Percentiles rank a stretch among this genome's conserved stretches.
phyloP scores from a whole-genome alignment of 2,888 invertebrate genomes.

The Phalera bucephala region DNA sequence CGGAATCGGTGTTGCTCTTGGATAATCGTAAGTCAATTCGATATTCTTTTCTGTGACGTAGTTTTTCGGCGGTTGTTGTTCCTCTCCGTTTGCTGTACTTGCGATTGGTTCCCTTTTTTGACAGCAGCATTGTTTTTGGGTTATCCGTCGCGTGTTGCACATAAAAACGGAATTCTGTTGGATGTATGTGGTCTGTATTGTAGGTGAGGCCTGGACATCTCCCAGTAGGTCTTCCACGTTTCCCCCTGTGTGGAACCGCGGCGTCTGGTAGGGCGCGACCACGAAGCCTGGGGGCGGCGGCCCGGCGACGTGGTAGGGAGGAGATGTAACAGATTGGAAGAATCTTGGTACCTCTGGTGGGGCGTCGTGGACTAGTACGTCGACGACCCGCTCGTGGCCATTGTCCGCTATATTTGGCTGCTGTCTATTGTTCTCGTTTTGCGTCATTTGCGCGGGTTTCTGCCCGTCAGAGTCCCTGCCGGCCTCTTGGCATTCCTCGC shows the following conservation, averaged over 20 bases:
- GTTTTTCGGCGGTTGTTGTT: slow-evolving; percentile 52
- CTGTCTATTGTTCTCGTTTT: slow-evolving; percentile 38
- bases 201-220: slow-evolving; percentile 83
- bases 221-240: slow-evolving; percentile 87
- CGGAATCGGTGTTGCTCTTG: slow-evolving; percentile 65
- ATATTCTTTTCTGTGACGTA: slow-evolving; percentile 80
- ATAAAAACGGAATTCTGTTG: slow-evolving; percentile 78
- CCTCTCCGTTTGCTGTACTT: slow-evolving; percentile 29
- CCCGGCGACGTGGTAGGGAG: slow-evolving; percentile 58
- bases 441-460: slow-evolving; percentile 40
- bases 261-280: slow-evolving; percentile 63
- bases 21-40: slow-evolving; percentile 77
- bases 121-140: slow-evolving; percentile 70
- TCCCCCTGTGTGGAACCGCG: slow-evolving; percentile 81
- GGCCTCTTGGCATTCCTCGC: slow-evolving; percentile 68
- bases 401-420: slow-evolving; percentile 55
- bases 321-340: slow-evolving; percentile 70
- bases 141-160: slow-evolving; percentile 72
- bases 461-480: slow-evolving; percentile 39
- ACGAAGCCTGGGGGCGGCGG: slow-evolving; percentile 73
- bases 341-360: slow-evolving; percentile 65
- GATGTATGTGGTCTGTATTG: slow-evolving; percentile 71
- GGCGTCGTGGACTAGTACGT: slow-evolving; percentile 74
- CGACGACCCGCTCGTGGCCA: slow-evolving; percentile 63
- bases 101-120: slow-evolving; percentile 50